A percentile compares a stretch with the other conserved stretches of the same genome.
phyloP scores from a whole-genome alignment of 1,140 invertebrate genomes.

The Zaprionus ghesquierei region DNA sequence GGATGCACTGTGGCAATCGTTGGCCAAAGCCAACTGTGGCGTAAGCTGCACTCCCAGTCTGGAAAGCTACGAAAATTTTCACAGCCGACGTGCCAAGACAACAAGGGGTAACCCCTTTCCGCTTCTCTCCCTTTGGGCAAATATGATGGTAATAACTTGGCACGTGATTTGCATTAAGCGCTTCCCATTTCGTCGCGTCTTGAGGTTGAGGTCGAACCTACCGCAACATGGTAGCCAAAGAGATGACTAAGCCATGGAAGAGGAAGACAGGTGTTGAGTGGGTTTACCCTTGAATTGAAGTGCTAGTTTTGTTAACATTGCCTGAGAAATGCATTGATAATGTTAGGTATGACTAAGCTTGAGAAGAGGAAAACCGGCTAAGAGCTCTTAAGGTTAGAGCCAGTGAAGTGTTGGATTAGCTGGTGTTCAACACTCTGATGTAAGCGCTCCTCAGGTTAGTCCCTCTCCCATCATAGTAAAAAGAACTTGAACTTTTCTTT shows the following conservation, averaged over 20 bases:
- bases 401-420: no score
- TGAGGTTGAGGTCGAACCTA: slow-evolving; percentile 30
- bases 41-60: slow-evolving; percentile 32
- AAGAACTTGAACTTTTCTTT: slow-evolving; percentile 41
- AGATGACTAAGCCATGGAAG: slow-evolving; percentile 17
- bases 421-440: no score
- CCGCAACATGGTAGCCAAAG: slow-evolving; percentile 26
- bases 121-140: neutral
- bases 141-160: slow-evolving; percentile 58
- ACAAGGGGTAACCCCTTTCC: slow-evolving; percentile 2
- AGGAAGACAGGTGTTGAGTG: neutral
- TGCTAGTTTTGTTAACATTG: neutral
- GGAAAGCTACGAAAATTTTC: slow-evolving; percentile 45
- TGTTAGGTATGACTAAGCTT: neutral
- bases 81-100: slow-evolving; percentile 64
- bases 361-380: no score
- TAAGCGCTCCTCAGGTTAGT: no score
- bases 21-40: slow-evolving; percentile 40
- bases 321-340: neutral
- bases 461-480: neutral
- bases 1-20: slow-evolving; percentile 49
- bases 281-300: slow-evolving; percentile 5
- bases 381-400: no score
- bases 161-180: slow-evolving; percentile 56
- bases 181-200: slow-evolving; percentile 21